Conservation (phyloP, 2,113 vertebrate species). For the Greenwoodochromis staneri region DNA sequence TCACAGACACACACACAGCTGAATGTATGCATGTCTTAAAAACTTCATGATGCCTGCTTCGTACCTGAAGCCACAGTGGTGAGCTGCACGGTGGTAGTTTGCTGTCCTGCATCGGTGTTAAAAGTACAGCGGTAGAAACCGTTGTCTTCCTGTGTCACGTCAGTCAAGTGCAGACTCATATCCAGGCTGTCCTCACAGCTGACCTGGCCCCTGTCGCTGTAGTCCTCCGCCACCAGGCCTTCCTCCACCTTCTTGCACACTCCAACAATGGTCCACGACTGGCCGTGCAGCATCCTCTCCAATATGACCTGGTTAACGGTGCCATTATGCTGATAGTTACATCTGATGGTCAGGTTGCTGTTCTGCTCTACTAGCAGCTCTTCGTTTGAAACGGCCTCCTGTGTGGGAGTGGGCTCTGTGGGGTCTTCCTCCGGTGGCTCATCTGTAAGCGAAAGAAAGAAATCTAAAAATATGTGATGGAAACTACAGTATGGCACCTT, state of each 20-base stretch:
- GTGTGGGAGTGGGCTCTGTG: background rate
- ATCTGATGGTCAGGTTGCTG: slow-evolving; percentile 67
- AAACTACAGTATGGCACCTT: background rate
- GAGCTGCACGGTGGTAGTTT: slow-evolving; percentile 56
- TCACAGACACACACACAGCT: background rate
- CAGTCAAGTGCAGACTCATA: slow-evolving; percentile 42
- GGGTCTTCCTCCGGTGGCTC: slow-evolving; percentile 34
- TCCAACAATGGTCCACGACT: slow-evolving; percentile 42
- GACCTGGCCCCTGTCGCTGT: slow-evolving; percentile 28
- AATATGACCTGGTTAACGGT: slow-evolving; percentile 51
- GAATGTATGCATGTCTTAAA: background rate
- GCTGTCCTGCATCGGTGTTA: slow-evolving; percentile 21
- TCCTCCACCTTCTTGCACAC: slow-evolving; percentile 52
- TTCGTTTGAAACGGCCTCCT: background rate
- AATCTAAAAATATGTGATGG: background rate
- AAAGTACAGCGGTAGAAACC: slow-evolving; percentile 69
- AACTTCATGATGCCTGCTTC: background rate
- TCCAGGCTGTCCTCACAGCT: slow-evolving; percentile 53
- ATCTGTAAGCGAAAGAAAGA: slow-evolving; percentile 13
- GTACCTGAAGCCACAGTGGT: slow-evolving; percentile 57
- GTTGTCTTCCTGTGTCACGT: slow-evolving; percentile 48
- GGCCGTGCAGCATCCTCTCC: slow-evolving; percentile 58
- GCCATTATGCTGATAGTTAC: slow-evolving; percentile 11
- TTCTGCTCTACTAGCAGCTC: slow-evolving; percentile 28
- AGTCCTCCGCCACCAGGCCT: slow-evolving; percentile 53